Base-by-base conservation (phyloP, 2,113 vertebrate species). In the Galemys pyrenaicus region DNA sequence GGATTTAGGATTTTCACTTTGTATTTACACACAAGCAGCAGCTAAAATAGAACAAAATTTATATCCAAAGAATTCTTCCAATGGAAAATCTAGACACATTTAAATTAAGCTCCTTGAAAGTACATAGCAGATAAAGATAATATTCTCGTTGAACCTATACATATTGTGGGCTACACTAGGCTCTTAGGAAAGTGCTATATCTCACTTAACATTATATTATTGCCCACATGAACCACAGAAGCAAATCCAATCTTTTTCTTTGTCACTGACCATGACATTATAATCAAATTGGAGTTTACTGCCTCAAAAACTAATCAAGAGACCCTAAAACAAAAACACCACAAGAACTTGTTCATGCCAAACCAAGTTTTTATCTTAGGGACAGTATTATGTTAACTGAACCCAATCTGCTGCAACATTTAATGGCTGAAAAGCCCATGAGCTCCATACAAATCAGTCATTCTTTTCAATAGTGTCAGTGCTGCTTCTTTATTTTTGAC, bases 311-410 rank as follows among this genome's bases (percentile, higher is more conserved):
- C 86, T 62, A 88, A 60, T 65, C 68, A 77, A 68, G 49, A 58
- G 24, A 89, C 79, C 39, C 51, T 68, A 70, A 92, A 91, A 96
- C 54, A 67, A 60, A 51, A 92, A 80, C 58, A 30, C 83, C 28
- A 65, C 37, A 89, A 89, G 19, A 19, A 6, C 20, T 56, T 84
- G 5, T 86, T 91, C 13, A 74, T 24, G 84, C 20, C 49, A 60
- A 70, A 56, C 51, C 58, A 88, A 37, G 41, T 62, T 81, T 46
- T 92, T 83, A 24, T 37, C 28, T 89, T 65, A 37, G 32, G 70
- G 86, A 92, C 91, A 68, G 17, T 62, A 28, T 78, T 71, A 16
- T 28, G 17, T 68, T 71, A 54, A 5, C 60, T 60, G 30, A 20
- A 68, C 24, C 73, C 60, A 79, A 67, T 79, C 64, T 75, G 54